Percentiles rank a stretch among this genome's conserved stretches.
Conservation (phyloP, 1,140 invertebrate genomes). For the Drosophila pectinifera region DNA sequence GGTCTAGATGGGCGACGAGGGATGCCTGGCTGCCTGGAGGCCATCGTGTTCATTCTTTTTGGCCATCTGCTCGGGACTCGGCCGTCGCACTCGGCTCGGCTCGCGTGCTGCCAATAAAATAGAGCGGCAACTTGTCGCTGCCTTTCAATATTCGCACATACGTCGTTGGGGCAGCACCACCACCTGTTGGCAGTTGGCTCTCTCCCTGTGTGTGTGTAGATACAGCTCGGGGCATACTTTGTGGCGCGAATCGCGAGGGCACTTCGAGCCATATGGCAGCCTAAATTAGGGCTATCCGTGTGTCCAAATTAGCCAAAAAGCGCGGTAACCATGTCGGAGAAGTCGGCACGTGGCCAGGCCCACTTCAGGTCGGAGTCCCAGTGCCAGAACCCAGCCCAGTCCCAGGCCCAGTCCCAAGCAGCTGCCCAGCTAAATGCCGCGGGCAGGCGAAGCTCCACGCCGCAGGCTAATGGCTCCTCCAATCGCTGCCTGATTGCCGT, state of each 20-base stretch:
- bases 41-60: slow-evolving; percentile 5
- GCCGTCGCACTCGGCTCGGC: slow-evolving; percentile 19
- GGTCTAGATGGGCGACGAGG: slow-evolving; percentile 7
- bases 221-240: slow-evolving; percentile 58
- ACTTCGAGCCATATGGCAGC: slow-evolving; percentile 64
- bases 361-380: slow-evolving; percentile 13
- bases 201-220: slow-evolving; percentile 14
- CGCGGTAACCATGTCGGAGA: slow-evolving; percentile 48
- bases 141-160: slow-evolving; percentile 73
- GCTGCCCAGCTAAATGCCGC: slow-evolving; percentile 60
- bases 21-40: slow-evolving; percentile 27
- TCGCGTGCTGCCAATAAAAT: slow-evolving; percentile 68
- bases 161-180: slow-evolving; percentile 70
- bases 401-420: slow-evolving; percentile 31
- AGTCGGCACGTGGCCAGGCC: slow-evolving; percentile 37
- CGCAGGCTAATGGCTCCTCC: slow-evolving; percentile 45
- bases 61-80: slow-evolving; percentile 17
- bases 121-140: slow-evolving; percentile 60
- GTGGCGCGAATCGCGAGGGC: slow-evolving; percentile 48
- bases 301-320: slow-evolving; percentile 40
- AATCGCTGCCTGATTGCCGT: slow-evolving; percentile 85
- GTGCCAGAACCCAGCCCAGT: neutral
- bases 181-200: slow-evolving; percentile 68
- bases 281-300: slow-evolving; percentile 36
- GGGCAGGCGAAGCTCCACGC: slow-evolving; percentile 54